A percentile compares a stretch with the other conserved stretches of the same genome.
Conservation (phyloP, 2,888 invertebrate species). For the Aporophyla lueneburgensis region DNA sequence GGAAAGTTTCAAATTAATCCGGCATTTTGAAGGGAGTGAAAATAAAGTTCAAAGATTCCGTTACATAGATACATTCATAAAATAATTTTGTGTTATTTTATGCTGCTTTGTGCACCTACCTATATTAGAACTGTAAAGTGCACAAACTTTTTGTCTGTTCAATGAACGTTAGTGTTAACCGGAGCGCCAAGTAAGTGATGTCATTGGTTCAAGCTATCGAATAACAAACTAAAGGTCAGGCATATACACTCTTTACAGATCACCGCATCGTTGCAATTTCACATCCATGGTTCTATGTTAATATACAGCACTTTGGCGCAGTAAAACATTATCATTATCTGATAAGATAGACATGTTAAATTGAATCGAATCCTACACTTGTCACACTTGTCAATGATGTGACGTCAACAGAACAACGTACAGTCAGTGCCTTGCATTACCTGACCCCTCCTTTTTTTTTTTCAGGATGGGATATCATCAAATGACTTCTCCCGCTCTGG, state of each 20-base stretch:
- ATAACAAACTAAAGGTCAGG: background rate
- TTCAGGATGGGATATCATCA: no score
- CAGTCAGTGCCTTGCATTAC: no score
- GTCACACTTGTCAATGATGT: constrained; percentile 14
- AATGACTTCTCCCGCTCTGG: no score
- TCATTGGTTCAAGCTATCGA: background rate
- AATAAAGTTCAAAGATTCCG: no score
- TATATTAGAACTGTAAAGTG: no score
- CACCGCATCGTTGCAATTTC: background rate
- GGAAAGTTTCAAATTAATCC: no score
- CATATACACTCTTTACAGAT: background rate
- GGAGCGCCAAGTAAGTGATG: background rate
- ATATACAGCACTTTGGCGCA: constrained; percentile 31
- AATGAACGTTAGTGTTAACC: background rate
- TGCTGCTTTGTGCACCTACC: no score
- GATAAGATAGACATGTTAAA: constrained; percentile 66
- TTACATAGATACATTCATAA: no score
- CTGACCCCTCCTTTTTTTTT: no score
- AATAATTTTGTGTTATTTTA: no score
- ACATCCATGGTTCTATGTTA: constrained; percentile 26
- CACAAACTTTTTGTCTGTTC: background rate
- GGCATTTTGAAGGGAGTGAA: no score
- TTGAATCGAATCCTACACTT: constrained; percentile 58
- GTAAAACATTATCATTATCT: constrained; percentile 51
- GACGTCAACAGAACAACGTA: background rate